Base-by-base conservation (phyloP, 2,888 invertebrate genomes). In the Erynnis tages region DNA sequence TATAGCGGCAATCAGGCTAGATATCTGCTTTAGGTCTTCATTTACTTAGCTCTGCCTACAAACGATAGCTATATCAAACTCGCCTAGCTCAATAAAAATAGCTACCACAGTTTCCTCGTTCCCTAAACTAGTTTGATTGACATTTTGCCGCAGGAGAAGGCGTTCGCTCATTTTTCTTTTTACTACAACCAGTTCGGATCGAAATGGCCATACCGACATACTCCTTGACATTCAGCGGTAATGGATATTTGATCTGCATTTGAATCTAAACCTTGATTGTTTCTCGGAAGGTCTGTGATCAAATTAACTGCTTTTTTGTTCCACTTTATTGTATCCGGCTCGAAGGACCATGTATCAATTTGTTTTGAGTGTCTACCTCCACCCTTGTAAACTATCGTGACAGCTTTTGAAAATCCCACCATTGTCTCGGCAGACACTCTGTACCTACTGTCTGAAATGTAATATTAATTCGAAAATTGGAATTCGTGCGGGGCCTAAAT, bases 71-170 rank as follows among this genome's bases (percentile, higher is more conserved):
- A 44, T 30, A 21, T 45, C 21, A 45, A 45, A 23, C 30, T n/a
- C 27, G 37, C 29, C 40, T 40, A 48, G 30, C 25, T 25, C n/a
- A 19, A 41, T 19, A 27, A 34, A 43, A 13, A 23, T 8, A 19
- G n/a, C 43, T 4, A 21, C 7, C 37, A 11, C 30, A 23, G 45
- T 25, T 52, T 52, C 52, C 52, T 52, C 45, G 38, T 45, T 45
- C 30, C 52, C 44, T 45, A 38, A 52, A 52, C 52, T 45, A 45
- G 52, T 52, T 52, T 52, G 52, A 52, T 38, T 52, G 52, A 52
- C 52, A 52, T 52, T 52, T 52, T n/a, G 10, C 37, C 44, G 37
- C 37, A 10, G 19, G 16, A 38, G 44, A 35, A 52, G 29, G 44
- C 37, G 16, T 16, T 30, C 17, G 34, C 8, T 30, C 6, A 37